Conservation (phyloP, 2,113 vertebrate species). For the Tringa solitaria region DNA sequence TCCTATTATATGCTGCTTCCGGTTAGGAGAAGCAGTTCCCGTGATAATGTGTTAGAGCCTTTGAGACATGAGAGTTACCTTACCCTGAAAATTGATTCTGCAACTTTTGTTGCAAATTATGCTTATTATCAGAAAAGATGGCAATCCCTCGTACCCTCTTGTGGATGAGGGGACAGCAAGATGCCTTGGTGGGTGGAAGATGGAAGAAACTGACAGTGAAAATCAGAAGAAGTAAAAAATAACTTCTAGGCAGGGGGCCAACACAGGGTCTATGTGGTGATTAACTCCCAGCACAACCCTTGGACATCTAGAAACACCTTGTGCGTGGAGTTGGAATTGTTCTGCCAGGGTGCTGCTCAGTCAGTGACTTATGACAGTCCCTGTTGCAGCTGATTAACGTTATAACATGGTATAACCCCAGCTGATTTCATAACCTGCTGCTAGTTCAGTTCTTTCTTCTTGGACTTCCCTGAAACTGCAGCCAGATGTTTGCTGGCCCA, state of each 20-base stretch:
- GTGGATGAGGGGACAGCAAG: background rate
- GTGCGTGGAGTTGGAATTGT: background rate
- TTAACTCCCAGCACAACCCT: background rate
- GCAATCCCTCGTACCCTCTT: background rate
- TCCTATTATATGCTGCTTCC: slow-evolving; percentile 45
- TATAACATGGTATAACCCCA: background rate
- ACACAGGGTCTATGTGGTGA: background rate
- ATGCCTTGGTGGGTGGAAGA: background rate
- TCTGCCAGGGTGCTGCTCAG: background rate
- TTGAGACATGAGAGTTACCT: background rate
- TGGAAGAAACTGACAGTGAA: background rate
- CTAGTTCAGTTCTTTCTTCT: background rate
- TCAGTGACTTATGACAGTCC: background rate
- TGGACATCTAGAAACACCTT: accelerated
- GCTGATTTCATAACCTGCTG: background rate
- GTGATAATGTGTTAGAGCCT: background rate
- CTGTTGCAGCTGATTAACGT: background rate
- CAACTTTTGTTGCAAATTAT: background rate
- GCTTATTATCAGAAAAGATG: background rate
- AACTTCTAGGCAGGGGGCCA: background rate
- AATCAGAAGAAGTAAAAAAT: background rate
- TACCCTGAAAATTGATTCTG: background rate
- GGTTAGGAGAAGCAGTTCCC: background rate
- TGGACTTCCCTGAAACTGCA: background rate
- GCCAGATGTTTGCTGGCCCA: background rate